phyloP scores from a whole-genome alignment of 2,113 vertebrate genomes.

The Pangasianodon gigas region DNA sequence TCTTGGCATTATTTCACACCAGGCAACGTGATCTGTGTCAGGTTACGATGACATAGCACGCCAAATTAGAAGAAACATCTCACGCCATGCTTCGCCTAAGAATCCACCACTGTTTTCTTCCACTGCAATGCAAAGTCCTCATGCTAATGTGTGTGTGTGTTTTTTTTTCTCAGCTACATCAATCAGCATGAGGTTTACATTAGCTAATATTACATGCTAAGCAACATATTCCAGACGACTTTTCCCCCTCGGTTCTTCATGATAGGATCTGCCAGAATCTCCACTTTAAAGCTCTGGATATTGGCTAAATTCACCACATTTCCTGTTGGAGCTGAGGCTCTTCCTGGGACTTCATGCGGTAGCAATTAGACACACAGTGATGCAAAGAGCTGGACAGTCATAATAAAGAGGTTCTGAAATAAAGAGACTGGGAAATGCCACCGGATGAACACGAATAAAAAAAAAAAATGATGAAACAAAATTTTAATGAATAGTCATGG shows the following conservation, averaged over 20 bases:
- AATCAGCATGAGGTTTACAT: slow-evolving; percentile 59
- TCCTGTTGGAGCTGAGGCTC: slow-evolving; percentile 58
- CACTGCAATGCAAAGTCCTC: not conserved
- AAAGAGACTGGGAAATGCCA: slow-evolving; percentile 33
- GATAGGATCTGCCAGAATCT: slow-evolving; percentile 56
- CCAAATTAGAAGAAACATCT: slow-evolving; percentile 16
- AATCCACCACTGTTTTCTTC: slow-evolving; percentile 30
- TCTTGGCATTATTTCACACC: not conserved
- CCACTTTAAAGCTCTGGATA: slow-evolving; percentile 60
- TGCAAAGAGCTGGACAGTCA: slow-evolving; percentile 48
- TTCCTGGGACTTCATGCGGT: slow-evolving; percentile 50
- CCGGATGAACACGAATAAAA: not conserved
- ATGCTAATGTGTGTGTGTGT: slow-evolving; percentile 18
- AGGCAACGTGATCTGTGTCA: too few relatives aligned
- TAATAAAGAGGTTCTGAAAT: slow-evolving; percentile 27
- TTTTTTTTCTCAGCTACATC: slow-evolving; percentile 50
- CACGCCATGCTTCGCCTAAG: slow-evolving; percentile 23
- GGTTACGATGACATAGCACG: slow-evolving; percentile 5
- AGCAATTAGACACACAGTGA: slow-evolving; percentile 61
- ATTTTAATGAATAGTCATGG: not conserved
- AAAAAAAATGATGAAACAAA: not conserved
- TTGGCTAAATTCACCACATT: slow-evolving; percentile 46
- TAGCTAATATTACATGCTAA: slow-evolving; percentile 57
- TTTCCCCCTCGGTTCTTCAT: slow-evolving; percentile 56
- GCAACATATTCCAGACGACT: slow-evolving; percentile 56